Conservation (phyloP, 1,140 invertebrate genomes). For the Proales similis region DNA sequence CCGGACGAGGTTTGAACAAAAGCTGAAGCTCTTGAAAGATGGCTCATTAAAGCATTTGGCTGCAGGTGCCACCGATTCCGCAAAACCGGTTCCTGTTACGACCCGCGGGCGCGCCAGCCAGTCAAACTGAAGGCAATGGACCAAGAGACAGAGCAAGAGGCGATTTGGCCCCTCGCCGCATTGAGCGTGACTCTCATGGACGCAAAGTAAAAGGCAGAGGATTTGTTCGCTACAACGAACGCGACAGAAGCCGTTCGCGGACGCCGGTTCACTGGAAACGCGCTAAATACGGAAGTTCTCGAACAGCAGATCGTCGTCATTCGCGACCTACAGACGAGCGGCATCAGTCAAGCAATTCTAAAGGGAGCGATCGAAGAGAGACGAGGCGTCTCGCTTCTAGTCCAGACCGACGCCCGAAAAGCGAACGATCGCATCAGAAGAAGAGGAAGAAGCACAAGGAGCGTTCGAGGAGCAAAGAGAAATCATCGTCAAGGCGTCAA, state of each 20-base stretch:
- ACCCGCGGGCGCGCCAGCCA: neutral
- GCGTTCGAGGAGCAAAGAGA: too few relatives aligned
- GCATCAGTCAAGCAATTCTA: too few relatives aligned
- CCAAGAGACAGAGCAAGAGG: too few relatives aligned
- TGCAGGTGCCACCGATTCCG: conserved; percentile 30
- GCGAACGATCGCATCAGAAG: too few relatives aligned
- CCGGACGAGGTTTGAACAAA: too few relatives aligned
- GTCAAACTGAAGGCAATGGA: neutral
- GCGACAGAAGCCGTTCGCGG: conserved; percentile 1
- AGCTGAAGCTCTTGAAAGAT: too few relatives aligned
- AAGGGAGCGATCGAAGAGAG: too few relatives aligned
- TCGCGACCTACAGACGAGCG: too few relatives aligned
- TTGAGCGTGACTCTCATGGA: conserved; percentile 9
- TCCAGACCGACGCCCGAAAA: too few relatives aligned
- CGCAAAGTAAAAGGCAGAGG: conserved; percentile 34
- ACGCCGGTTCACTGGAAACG: conserved; percentile 20
- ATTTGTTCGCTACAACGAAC: neutral
- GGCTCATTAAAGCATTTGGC: too few relatives aligned
- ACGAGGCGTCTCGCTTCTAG: too few relatives aligned
- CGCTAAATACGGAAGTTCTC: neutral
- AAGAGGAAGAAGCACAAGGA: too few relatives aligned
- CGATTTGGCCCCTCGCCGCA: neutral
- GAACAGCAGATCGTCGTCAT: neutral
- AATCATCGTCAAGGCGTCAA: neutral
- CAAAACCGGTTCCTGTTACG: conserved; percentile 26